Base-by-base conservation (phyloP, 2,113 vertebrate species). In the Bujurquina vittata region DNA sequence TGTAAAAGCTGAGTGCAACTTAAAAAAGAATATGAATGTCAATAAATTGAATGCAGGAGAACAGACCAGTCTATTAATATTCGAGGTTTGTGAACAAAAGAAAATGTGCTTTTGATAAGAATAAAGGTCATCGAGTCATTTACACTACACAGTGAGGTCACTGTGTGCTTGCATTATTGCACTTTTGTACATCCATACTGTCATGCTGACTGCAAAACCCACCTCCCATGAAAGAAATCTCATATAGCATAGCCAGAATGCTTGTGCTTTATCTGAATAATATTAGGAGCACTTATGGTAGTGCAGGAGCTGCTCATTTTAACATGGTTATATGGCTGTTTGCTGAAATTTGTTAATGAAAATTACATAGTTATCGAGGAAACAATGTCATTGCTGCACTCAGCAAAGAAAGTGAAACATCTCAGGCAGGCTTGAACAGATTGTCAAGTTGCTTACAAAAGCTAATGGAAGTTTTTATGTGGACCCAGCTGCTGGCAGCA, bases 1-100 rank as follows among this genome's bases (percentile, higher is more conserved):
- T 63, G 2, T 37, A 75, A 75, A 83, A 26, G 46, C 77, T 31
- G 31, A 77, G 33, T 29, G 54, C 26, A 1, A 43, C 1, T 55
- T n/a, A 55, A 74, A 75, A 2, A 4, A 35, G 79, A 79, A 76
- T 87, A 81, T 37, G 35, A 84, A 87, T 79, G 29, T 43, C 74
- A 79, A 74, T 86, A 79, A 83, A 87, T 60, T 62, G 11, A 84
- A 80, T 46, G 14, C 6, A 14, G 35, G 5, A 56, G 33, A 49
- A 26, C 3, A 31, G 37, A 18, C 11, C 40, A 46, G 14, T 5
- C 43, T 46, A 15, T 46, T 46, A 46, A 5, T 31, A 31, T 69
- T 15, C 3, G 20, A 3, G n/a, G 6, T 75, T 84, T 75, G 46
- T 76, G 26, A 75, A 67, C 57, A 62, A n/a, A 58, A 46, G 67